Evolutionary conservation across 2,797 vertebrate genomes (phyloP).

Genomic region (Spheniscus humboldti): DNA sequence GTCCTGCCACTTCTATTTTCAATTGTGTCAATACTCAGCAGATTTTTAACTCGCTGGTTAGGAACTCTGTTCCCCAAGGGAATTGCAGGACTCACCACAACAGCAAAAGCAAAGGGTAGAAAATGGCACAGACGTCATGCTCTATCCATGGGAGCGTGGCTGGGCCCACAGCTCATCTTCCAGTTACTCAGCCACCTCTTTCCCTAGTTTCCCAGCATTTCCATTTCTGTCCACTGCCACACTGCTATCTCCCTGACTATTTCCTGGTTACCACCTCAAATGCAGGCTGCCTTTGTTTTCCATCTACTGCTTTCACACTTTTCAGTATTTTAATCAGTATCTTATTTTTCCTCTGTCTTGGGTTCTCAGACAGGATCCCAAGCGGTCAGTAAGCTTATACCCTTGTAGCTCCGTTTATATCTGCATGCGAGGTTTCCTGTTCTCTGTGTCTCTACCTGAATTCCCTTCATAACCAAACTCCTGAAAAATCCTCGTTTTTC

Average conservation of each 20-base stretch:
- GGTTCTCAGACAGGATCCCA: background rate
- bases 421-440: background rate
- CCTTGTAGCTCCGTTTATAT: background rate
- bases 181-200: background rate
- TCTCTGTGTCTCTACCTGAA: background rate
- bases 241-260: background rate
- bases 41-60: background rate
- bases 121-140: background rate
- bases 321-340: background rate
- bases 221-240: background rate
- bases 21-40: background rate
- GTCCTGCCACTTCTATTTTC: background rate
- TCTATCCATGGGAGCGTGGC: fast-evolving
- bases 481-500: background rate
- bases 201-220: background rate
- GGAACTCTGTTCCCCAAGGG: background rate
- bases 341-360: background rate
- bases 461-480: background rate
- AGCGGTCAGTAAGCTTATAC: background rate
- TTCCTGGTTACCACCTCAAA: background rate
- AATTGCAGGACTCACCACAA: background rate
- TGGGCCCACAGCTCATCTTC: background rate
- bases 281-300: background rate
- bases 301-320: background rate
- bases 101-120: background rate